These are phyloP conservation scores for Suricata suricatta DNA, from an alignment of 2,113 vertebrate genomes.

Conservation along the genomic window DNA sequence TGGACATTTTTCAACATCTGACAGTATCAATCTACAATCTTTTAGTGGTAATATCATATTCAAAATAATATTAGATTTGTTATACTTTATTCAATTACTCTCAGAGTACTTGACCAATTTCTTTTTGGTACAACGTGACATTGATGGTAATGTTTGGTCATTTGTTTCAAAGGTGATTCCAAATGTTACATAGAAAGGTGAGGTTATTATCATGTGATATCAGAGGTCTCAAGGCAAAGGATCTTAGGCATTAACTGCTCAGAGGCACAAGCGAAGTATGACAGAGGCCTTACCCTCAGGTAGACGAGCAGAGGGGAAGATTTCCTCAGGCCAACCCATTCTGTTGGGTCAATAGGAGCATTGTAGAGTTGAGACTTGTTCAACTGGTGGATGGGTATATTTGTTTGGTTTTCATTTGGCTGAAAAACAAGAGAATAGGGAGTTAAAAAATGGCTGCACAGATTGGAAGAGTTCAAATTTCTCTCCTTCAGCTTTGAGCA, in stretches of 20 bases:
- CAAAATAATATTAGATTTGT: neutral
- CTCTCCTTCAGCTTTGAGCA: neutral
- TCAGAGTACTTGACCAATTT: neutral
- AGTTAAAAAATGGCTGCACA: neutral
- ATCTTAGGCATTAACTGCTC: neutral
- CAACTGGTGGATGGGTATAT: constrained; percentile 82
- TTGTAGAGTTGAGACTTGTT: constrained; percentile 89
- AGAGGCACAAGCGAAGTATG: neutral
- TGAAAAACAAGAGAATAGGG: constrained; percentile 76
- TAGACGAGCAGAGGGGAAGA: constrained; percentile 90
- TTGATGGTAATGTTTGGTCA: neutral
- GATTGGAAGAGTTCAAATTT: neutral
- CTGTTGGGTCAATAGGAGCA: constrained; percentile 89
- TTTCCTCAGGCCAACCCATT: constrained; percentile 96
- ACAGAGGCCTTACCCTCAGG: constrained; percentile 89
- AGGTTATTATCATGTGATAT: neutral
- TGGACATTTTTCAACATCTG: neutral
- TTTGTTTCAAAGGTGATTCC: neutral
- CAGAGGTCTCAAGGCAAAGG: neutral
- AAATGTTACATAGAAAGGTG: neutral
- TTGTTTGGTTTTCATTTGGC: constrained; percentile 88
- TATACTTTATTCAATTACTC: neutral
- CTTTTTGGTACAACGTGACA: neutral
- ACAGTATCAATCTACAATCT: neutral
- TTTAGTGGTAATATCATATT: neutral